Conservation (phyloP, 2,888 invertebrate species). For the Campoletis raptor region DNA sequence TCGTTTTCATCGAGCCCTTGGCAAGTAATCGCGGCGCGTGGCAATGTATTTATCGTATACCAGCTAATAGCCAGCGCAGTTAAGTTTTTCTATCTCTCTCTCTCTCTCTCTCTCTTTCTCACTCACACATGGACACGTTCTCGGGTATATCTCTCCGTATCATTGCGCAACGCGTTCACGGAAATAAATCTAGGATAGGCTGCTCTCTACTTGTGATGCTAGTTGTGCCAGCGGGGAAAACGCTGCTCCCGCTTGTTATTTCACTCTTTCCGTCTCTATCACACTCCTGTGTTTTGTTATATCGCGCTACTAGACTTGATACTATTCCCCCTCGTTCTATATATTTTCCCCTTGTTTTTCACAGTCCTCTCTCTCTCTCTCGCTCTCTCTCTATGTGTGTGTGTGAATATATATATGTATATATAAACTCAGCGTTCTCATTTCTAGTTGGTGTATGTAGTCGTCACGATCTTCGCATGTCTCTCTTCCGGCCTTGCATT, state of each 20-base stretch:
- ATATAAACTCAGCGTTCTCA: slow-evolving; percentile 13
- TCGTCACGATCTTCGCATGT: slow-evolving; percentile 31
- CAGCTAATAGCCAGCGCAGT: slow-evolving; percentile 61
- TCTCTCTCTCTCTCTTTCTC: slow-evolving; percentile 24
- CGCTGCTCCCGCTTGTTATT: slow-evolving; percentile 66
- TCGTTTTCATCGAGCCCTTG: slow-evolving; percentile 54
- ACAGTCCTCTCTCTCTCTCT: not conserved
- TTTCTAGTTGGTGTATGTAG: slow-evolving; percentile 22
- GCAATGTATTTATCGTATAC: slow-evolving; percentile 51
- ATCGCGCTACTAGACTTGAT: slow-evolving; percentile 21
- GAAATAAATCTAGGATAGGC: slow-evolving; percentile 82
- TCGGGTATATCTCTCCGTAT: slow-evolving; percentile 68
- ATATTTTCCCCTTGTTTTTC: slow-evolving; percentile 23
- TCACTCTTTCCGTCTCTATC: slow-evolving; percentile 39
- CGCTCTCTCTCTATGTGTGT: not conserved
- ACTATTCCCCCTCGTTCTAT: slow-evolving; percentile 40
- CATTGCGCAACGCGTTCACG: slow-evolving; percentile 80
- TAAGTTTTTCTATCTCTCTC: slow-evolving; percentile 26
- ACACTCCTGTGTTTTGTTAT: slow-evolving; percentile 21
- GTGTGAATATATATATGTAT: not conserved
- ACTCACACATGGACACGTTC: slow-evolving; percentile 6
- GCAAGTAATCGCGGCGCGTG: slow-evolving; percentile 66
- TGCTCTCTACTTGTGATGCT: slow-evolving; percentile 66
- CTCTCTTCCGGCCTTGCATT: slow-evolving; percentile 69
- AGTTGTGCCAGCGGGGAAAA: slow-evolving; percentile 70